A percentile compares a stretch with the other conserved stretches of the same genome.
phyloP scores from a whole-genome alignment of 2,113 vertebrate genomes.

The Podocnemis expansa region DNA sequence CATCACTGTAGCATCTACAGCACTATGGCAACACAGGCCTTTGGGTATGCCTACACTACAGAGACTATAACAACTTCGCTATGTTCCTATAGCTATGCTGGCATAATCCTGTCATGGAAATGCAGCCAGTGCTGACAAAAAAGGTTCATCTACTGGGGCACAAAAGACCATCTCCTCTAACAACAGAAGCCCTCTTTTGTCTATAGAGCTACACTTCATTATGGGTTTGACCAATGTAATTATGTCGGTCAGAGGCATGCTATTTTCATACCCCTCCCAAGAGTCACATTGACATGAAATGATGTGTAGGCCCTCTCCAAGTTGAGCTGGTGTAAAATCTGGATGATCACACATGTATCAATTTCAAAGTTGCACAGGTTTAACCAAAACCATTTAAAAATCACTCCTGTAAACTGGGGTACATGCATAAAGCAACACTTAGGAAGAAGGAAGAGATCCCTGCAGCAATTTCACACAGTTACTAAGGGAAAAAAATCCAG shows the following conservation, averaged over 20 bases:
- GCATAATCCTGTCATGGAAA: too few relatives aligned
- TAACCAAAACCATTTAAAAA: neutral
- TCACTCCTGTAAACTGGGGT: neutral
- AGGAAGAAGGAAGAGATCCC: neutral
- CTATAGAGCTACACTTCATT: neutral
- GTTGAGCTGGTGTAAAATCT: neutral
- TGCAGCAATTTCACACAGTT: neutral
- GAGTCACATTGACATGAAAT: neutral
- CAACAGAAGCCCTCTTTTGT: neutral
- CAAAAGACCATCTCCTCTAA: too few relatives aligned
- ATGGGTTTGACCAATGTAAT: neutral
- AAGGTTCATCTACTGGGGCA: too few relatives aligned
- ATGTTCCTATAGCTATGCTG: too few relatives aligned
- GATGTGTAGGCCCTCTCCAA: neutral
- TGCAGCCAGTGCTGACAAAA: too few relatives aligned
- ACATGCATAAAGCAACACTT: neutral
- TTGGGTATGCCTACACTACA: too few relatives aligned
- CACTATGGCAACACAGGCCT: too few relatives aligned
- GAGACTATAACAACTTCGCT: too few relatives aligned
- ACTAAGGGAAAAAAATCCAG: neutral
- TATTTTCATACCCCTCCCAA: neutral
- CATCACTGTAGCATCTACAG: too few relatives aligned
- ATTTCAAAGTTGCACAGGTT: neutral
- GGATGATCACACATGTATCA: neutral
- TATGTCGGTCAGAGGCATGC: too few relatives aligned